These are phyloP conservation scores for Heteractis magnifica DNA, from an alignment of 92 coral and sea anemone species.

Conservation along the genomic window DNA sequence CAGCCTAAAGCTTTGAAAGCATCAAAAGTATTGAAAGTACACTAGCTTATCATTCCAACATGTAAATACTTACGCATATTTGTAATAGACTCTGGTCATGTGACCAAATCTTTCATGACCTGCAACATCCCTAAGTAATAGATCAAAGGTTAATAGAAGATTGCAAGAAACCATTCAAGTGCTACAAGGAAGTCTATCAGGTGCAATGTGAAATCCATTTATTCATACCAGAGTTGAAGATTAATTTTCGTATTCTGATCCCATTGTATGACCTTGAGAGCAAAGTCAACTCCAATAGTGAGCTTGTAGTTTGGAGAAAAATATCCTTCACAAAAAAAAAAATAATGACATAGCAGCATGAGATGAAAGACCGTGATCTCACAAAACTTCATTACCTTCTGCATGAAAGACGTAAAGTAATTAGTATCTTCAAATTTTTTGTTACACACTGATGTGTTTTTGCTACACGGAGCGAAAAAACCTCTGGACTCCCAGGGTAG, in stretches of 20 bases:
- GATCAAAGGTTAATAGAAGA: neutral
- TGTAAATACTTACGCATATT: slow-evolving; percentile 84
- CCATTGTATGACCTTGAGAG: slow-evolving; percentile 88
- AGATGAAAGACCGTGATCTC: no score
- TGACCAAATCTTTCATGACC: slow-evolving; percentile 98
- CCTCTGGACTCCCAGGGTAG: no score
- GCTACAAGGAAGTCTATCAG: neutral
- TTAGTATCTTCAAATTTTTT: no score
- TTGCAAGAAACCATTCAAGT: neutral
- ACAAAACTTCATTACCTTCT: no score
- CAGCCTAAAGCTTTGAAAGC: neutral
- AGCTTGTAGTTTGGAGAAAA: slow-evolving; percentile 80
- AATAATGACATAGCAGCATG: neutral
- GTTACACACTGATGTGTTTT: no score
- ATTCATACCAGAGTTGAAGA: slow-evolving; percentile 79
- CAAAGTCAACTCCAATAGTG: slow-evolving; percentile 94
- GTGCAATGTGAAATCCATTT: neutral
- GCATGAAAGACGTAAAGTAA: no score
- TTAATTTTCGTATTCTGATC: slow-evolving; percentile 80
- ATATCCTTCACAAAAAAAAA: slow-evolving; percentile 54
- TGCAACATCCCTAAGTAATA: slow-evolving; percentile 86
- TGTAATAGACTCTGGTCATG: slow-evolving; percentile 95
- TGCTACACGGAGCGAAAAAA: no score
- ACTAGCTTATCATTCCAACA: neutral
- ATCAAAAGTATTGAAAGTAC: no score